phyloP scores from a whole-genome alignment of 1,140 invertebrate species.

The Diabrotica virgifera region DNA sequence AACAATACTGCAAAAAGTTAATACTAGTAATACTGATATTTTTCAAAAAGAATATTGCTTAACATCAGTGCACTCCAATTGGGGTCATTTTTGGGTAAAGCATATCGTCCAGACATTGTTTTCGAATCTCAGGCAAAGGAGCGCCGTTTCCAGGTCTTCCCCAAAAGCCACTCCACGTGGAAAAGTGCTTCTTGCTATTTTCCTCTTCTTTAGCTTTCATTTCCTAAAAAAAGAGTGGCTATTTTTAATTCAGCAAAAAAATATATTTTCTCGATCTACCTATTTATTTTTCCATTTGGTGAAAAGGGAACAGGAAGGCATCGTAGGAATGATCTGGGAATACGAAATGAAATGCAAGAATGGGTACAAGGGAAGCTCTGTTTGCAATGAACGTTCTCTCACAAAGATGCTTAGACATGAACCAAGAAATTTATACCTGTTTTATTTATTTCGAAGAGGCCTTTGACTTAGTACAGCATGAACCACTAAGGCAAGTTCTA shows the following conservation, averaged over 20 bases:
- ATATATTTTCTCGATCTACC: constrained; percentile 25
- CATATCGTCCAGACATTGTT: constrained; percentile 38
- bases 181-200: constrained; percentile 58
- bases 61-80: constrained; percentile 29
- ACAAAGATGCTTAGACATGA: no score
- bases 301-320: no score
- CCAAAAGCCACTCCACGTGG: constrained; percentile 65
- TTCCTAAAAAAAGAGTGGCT: constrained; percentile 46
- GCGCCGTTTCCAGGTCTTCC: constrained; percentile 67
- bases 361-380: neutral
- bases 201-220: constrained; percentile 56
- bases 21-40: neutral
- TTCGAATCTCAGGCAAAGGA: constrained; percentile 49
- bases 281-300: neutral
- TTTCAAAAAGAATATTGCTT: neutral
- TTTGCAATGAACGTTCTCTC: no score
- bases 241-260: no score
- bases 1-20: neutral
- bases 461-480: no score
- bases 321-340: no score
- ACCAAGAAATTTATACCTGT: no score
- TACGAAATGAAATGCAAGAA: constrained; percentile 5
- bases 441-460: no score
- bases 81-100: constrained; percentile 41
- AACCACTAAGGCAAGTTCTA: no score